Evolutionary conservation across 1,140 invertebrate genomes (phyloP).

Genomic region (Lutraria rhynchaena): DNA sequence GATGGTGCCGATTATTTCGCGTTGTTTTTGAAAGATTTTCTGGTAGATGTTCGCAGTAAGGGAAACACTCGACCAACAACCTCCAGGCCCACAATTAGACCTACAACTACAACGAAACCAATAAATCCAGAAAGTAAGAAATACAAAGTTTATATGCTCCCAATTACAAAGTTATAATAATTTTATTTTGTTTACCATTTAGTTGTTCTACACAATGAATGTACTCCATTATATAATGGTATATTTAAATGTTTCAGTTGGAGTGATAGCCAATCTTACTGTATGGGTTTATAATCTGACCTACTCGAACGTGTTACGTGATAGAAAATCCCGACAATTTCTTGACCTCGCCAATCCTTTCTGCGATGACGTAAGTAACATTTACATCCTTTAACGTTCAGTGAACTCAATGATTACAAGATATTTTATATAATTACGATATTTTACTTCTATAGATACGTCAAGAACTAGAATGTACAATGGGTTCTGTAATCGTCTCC

Average conservation of each 20-base stretch:
- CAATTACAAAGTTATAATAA: too few species aligned
- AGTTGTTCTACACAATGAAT: too few species aligned
- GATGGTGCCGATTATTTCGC: conserved; percentile 36
- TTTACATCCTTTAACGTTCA: too few species aligned
- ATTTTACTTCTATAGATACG: too few species aligned
- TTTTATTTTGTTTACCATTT: too few species aligned
- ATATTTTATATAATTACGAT: too few species aligned
- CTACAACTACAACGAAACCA: conserved; percentile 18
- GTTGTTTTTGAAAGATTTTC: conserved; percentile 33
- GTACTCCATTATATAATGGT: too few species aligned
- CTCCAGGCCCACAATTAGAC: neutral
- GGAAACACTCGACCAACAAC: conserved; percentile 8
- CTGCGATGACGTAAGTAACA: conserved; percentile 56
- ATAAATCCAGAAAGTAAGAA: conserved; percentile 36
- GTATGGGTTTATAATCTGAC: conserved; percentile 56
- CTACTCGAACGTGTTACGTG: conserved; percentile 26
- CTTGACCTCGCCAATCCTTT: conserved; percentile 50
- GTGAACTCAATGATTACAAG: too few species aligned
- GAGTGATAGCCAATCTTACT: conserved; percentile 52
- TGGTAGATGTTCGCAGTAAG: conserved; percentile 35
- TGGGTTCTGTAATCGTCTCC: too few species aligned
- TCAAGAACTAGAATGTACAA: too few species aligned
- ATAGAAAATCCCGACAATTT: conserved; percentile 38
- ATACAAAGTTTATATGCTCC: neutral
- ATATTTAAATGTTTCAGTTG: conserved; percentile 32